These are phyloP conservation scores for Megamerina dolium DNA, from an alignment of 2,888 invertebrate species.

Conservation along the genomic window DNA sequence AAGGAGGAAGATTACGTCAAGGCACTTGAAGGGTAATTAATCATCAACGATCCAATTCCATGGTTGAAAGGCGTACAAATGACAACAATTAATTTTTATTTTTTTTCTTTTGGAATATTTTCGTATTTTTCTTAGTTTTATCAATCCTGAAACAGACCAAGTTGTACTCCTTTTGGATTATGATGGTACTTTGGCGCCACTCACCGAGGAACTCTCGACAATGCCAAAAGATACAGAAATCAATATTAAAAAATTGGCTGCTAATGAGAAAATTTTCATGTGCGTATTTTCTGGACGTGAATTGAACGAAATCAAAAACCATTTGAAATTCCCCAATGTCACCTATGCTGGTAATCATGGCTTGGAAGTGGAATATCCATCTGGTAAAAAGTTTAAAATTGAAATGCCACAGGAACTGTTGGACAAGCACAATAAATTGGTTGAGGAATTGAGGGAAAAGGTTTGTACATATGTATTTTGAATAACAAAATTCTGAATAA, in stretches of 20 bases:
- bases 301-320: conserved; percentile 66
- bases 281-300: conserved; percentile 68
- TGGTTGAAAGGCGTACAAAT: background rate
- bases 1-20: conserved; percentile 47
- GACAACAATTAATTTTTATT: background rate
- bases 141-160: conserved; percentile 59
- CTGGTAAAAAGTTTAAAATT: conserved; percentile 69
- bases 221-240: conserved; percentile 67
- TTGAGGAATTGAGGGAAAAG: conserved; percentile 62
- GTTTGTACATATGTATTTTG: conserved; percentile 34
- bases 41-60: background rate
- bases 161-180: conserved; percentile 66
- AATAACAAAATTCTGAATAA: conserved; percentile 1
- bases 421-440: conserved; percentile 60
- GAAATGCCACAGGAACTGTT: conserved; percentile 68
- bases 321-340: conserved; percentile 56
- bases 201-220: conserved; percentile 60
- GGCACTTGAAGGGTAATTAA: conserved; percentile 43
- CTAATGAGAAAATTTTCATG: conserved; percentile 65
- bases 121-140: conserved; percentile 32
- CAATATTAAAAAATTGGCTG: conserved; percentile 62
- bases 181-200: conserved; percentile 70
- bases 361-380: conserved; percentile 68
- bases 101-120: background rate
- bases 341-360: conserved; percentile 75